Evolutionary conservation across 30 jellyfish, hydroid and myxozoan genomes (phyloP).

Genomic region (Hydractinia symbiolongicarpus): DNA sequence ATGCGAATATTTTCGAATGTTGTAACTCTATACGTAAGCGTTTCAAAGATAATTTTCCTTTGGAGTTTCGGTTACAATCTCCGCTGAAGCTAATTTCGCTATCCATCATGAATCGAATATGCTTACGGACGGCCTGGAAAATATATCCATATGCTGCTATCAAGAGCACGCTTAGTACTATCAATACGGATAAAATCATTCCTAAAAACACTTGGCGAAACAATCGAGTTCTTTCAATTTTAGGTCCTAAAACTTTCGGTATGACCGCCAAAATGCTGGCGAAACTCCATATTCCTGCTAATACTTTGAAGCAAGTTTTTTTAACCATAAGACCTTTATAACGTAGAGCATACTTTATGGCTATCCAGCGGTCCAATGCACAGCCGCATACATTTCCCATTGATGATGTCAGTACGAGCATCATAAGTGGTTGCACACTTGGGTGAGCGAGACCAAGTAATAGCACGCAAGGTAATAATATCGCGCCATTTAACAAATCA

Average conservation of each 20-base stretch:
- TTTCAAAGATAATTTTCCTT: not conserved
- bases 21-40: not conserved
- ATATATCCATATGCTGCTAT: conserved; percentile 6
- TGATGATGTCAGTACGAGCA: not conserved
- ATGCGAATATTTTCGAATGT: not conserved
- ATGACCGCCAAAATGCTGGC: not conserved
- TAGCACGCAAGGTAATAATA: not conserved
- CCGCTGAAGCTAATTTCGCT: not conserved
- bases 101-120: not conserved
- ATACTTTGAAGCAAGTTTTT: not conserved
- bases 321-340: not conserved
- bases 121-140: not conserved
- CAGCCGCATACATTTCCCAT: conserved; percentile 10
- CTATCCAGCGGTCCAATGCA: conserved; percentile 14
- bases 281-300: not conserved
- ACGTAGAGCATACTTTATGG: not conserved
- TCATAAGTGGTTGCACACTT: conserved; percentile 3
- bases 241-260: conserved; percentile 10
- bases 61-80: not conserved
- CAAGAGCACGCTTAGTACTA: not conserved
- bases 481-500: conserved; percentile 5
- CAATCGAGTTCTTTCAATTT: not conserved
- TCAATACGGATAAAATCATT: conserved; percentile 6
- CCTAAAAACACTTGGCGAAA: conserved; percentile 10
- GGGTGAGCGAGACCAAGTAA: conserved; percentile 8